Conservation (phyloP, 2,113 vertebrate genomes). For the Sinocyclocheilus anshuiensis region DNA sequence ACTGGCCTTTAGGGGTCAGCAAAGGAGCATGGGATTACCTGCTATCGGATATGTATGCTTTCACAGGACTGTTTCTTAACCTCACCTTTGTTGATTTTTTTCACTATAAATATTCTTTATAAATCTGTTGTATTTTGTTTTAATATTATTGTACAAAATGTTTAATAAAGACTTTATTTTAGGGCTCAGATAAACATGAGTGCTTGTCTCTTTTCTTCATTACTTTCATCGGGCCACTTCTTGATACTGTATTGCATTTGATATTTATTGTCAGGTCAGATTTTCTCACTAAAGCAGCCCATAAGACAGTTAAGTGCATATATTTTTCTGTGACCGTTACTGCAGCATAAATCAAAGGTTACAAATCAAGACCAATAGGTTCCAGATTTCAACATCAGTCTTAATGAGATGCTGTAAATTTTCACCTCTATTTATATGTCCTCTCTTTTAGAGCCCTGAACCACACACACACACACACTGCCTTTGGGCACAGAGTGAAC, state of each 20-base stretch:
- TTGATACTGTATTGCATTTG: neutral
- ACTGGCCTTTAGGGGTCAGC: constrained; percentile 77
- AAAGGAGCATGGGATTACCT: constrained; percentile 54
- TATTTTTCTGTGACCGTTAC: neutral
- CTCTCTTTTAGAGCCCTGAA: constrained; percentile 66
- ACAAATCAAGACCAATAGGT: neutral
- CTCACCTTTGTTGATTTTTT: constrained; percentile 15
- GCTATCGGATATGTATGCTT: neutral
- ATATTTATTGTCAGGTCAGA: neutral
- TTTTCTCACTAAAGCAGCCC: neutral
- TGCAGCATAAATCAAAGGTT: neutral
- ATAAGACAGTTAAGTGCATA: neutral
- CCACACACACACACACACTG: constrained; percentile 51
- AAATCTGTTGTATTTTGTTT: neutral
- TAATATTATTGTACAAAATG: constrained; percentile 25
- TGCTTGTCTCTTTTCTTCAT: neutral
- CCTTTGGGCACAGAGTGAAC: constrained; percentile 58
- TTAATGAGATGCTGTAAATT: constrained; percentile 1
- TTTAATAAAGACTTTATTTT: constrained; percentile 41
- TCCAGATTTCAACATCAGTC: neutral
- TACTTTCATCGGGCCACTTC: neutral
- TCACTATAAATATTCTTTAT: constrained; percentile 8
- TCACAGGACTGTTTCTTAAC: constrained; percentile 15
- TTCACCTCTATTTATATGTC: constrained; percentile 66
- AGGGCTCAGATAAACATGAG: neutral